Evolutionary conservation across 2,113 vertebrate species (phyloP).

Genomic region (Spizaetus ornatus): DNA sequence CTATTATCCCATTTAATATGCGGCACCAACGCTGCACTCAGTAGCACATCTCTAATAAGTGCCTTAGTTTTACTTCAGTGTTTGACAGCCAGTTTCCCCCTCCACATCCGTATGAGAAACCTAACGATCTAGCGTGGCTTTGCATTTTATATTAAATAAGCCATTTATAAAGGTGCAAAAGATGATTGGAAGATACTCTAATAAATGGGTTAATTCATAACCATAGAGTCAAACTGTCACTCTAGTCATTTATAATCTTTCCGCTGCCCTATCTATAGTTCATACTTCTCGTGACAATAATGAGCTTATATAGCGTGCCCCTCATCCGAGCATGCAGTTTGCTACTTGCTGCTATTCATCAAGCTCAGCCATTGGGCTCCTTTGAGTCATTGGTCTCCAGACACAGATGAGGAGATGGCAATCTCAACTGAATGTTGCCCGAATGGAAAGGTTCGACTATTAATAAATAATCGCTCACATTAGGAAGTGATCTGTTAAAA

Average conservation of each 20-base stretch:
- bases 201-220: background rate
- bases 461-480: background rate
- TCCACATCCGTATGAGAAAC: background rate
- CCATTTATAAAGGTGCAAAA: background rate
- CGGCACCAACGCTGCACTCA: background rate
- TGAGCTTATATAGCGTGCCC: background rate
- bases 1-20: background rate
- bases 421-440: background rate
- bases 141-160: background rate
- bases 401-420: background rate
- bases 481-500: background rate
- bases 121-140: accelerated
- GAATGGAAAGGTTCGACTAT: accelerated
- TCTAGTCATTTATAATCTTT: background rate
- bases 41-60: accelerated
- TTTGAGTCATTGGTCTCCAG: background rate
- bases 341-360: background rate
- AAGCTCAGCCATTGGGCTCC: background rate
- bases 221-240: background rate
- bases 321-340: accelerated
- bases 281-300: background rate
- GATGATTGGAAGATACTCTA: background rate
- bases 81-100: background rate
- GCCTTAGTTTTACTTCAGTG: background rate
- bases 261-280: background rate